Evolutionary conservation across 35 echinoderm and acorn worm genomes (phyloP).

Genomic region (Strongylocentrotus purpuratus): DNA sequence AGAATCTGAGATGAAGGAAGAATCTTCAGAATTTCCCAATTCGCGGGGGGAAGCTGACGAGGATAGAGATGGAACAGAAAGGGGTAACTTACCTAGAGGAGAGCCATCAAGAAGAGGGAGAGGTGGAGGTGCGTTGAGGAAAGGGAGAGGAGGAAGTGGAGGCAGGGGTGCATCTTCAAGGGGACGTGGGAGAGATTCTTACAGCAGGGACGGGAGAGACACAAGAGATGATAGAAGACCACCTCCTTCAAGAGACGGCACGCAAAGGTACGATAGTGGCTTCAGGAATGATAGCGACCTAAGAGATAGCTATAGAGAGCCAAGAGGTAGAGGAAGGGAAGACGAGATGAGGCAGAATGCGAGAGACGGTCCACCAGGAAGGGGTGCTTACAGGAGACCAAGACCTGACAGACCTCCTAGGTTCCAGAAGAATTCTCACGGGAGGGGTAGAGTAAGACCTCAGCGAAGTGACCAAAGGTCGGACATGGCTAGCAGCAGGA

Average conservation of each 20-base stretch:
- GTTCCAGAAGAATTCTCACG: constrained; percentile 81
- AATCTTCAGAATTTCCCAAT: constrained; percentile 18
- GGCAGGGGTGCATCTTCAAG: constrained; percentile 43
- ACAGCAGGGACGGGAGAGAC: not conserved
- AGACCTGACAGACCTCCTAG: constrained; percentile 86
- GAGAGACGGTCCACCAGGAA: constrained; percentile 39
- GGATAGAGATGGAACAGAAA: constrained; percentile 30
- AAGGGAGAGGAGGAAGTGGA: constrained; percentile 68
- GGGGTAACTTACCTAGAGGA: constrained; percentile 71
- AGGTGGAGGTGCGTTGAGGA: constrained; percentile 37
- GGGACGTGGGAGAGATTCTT: not conserved
- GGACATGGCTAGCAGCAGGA: constrained; percentile 28
- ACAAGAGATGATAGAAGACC: constrained; percentile 42
- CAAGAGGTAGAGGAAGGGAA: constrained; percentile 54
- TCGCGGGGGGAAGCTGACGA: constrained; percentile 34
- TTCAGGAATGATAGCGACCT: constrained; percentile 23
- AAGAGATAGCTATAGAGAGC: constrained; percentile 33
- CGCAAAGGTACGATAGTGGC: constrained; percentile 43
- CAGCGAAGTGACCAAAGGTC: not conserved
- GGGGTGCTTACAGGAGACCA: constrained; percentile 42
- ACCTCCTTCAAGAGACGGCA: constrained; percentile 21
- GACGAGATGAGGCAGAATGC: constrained; percentile 47
- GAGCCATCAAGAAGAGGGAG: constrained; percentile 91
- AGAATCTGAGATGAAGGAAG: constrained; percentile 34
- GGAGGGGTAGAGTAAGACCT: constrained; percentile 63